These are phyloP conservation scores for Acanthacorydalis orientalis DNA, from an alignment of 2,888 invertebrate genomes.

Conservation along the genomic window DNA sequence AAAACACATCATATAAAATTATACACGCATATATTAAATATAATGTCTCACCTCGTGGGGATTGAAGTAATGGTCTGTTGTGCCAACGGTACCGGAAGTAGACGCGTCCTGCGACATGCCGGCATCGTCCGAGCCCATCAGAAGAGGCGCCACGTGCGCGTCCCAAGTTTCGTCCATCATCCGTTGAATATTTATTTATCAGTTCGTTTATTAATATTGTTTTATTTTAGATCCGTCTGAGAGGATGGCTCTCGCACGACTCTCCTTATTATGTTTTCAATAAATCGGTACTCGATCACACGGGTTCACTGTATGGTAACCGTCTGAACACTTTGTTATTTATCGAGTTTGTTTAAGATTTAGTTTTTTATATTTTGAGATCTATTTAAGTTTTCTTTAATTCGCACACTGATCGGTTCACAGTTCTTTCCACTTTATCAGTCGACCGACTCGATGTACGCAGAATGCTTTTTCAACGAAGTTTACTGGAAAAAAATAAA, in stretches of 20 bases:
- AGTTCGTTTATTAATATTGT: not conserved
- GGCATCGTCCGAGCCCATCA: constrained; percentile 19
- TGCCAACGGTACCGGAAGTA: constrained; percentile 33
- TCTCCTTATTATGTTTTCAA: not conserved
- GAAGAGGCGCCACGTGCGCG: constrained; percentile 26
- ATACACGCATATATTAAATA: not conserved
- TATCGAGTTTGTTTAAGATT: not conserved
- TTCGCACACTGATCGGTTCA: too few relatives aligned
- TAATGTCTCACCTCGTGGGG: constrained; percentile 37
- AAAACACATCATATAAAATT: too few relatives aligned
- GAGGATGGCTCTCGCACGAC: not conserved
- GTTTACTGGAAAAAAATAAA: too few relatives aligned
- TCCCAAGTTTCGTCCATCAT: constrained; percentile 28
- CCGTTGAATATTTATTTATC: not conserved
- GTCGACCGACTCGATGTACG: too few relatives aligned
- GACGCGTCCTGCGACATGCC: constrained; percentile 34
- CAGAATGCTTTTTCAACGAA: too few relatives aligned
- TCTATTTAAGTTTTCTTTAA: too few relatives aligned
- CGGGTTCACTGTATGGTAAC: too few relatives aligned
- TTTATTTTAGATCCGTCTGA: not conserved
- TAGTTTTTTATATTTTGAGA: too few relatives aligned
- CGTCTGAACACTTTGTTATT: too few relatives aligned
- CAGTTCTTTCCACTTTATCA: too few relatives aligned
- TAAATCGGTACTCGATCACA: too few relatives aligned
- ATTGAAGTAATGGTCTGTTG: constrained; percentile 36